Evolutionary conservation across 2,888 invertebrate genomes (phyloP), one percentile per base, ranked within the genome.

Genomic region (Cetonia aurata): DNA sequence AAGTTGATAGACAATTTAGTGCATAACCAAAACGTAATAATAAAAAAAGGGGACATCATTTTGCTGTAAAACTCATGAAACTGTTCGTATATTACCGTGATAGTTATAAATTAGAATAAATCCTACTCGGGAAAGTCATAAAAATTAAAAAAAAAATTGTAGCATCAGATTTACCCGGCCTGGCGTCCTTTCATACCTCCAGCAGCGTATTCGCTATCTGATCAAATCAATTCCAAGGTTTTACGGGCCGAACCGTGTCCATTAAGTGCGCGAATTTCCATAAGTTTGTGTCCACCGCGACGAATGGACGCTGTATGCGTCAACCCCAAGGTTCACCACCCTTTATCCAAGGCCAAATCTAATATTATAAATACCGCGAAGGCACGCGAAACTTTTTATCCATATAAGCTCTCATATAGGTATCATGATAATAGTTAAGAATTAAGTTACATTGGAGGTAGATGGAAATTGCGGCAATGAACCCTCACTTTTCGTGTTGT

Each of bases 331-430:
- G 60, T 60, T 60, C 46, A 60, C 15, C 60, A 46, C 60, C 60
- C 46, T 60, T 60, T 60, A 60, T 60, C 60, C 60, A 60, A 60
- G 60, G 60, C 31, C 60, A 60, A 60, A 60, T 60, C 60, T 60
- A 48, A 60, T 46, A 31, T 60, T 46, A 31, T 9, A 13, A 60
- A 46, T 60, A 25, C 13, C 15, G 37, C 33, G 15, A n/a, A 15
- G 15, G 44, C 59, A 60, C 60, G 60, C 60, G 31, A 60, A 60
- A 46, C 25, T 46, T 44, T 60, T 15, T 4, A 1, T 13, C 25
- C 60, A 10, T 37, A 15, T 46, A 13, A 13, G 13, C 46, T 13
- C 48, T 13, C 31, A 60, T 48, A 33, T 31, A 12, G n/a, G 31
- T 15, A 46, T 48, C 6, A 46, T 59, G 33, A 31, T 44, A 25